Base-by-base conservation (phyloP, 2,888 invertebrate genomes). In the Plagodis pulveraria region DNA sequence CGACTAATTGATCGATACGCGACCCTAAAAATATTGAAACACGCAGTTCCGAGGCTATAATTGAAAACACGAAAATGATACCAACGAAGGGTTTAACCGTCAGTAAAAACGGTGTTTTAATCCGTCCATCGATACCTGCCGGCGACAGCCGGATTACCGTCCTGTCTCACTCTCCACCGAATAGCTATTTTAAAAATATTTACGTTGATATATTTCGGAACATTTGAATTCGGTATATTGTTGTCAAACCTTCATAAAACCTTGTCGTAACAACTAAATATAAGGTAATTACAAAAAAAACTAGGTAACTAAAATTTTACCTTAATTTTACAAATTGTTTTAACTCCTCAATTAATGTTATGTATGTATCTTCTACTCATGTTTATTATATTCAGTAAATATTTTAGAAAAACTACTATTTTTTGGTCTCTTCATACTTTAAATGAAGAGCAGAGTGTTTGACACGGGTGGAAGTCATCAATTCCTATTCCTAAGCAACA, bases 61-160 rank as follows among this genome's bases (percentile, higher is more conserved):
- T 81, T 82, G 81, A 83, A 85, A 83, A 82, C 77, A 78, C 74
- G 77, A 77, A 82, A 83, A 83, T 81, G 78, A 83, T 82, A 80
- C 77, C 71, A 56, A 71, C 70, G 73, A 79, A 81, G 78, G 81
- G 80, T 79, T 83, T 80, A 80, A 84, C 78, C 78, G 85, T 87
- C 88, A 87, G 81, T 84, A 81, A 84, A 86, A 89, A 87, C 83
- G 80, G 85, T 87, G 86, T 87, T 87, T 88, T 90, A 90, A 91
- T 89, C 89, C 89, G 73, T 79, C 78, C 87, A 86, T 88, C 87
- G 86, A 89, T 88, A 85, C 83, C 89, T 86, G 87, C 78, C 78
- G 83, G 83, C 82, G 86, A 86, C 87, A 86, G 85, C 67, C 71
- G 86, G 88, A 87, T 89, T 88, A 88, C 72, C 76, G 78, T 63